Evolutionary conservation across 2,113 vertebrate species (phyloP).

Genomic region (Synchiropus splendidus): DNA sequence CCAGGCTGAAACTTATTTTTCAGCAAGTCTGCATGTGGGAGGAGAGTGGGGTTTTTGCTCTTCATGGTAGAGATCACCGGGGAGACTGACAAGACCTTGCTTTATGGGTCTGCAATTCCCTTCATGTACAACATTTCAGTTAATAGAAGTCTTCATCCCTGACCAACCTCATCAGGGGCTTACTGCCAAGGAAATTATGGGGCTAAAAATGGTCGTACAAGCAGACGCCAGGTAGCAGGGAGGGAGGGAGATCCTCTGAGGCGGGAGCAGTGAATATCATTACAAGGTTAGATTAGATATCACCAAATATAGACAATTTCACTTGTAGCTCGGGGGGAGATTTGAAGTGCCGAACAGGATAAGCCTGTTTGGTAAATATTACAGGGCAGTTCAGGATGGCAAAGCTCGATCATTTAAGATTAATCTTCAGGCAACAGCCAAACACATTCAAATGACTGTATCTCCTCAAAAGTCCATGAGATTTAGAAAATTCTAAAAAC

Average conservation of each 20-base stretch:
- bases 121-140: conserved; percentile 71
- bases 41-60: conserved; percentile 51
- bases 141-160: conserved; percentile 77
- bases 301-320: too few relatives aligned
- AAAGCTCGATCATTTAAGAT: too few relatives aligned
- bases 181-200: conserved; percentile 69
- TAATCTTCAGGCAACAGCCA: too few relatives aligned
- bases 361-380: too few relatives aligned
- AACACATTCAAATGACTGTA: too few relatives aligned
- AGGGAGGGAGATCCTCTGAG: conserved; percentile 24
- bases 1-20: conserved; percentile 40
- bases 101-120: conserved; percentile 70
- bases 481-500: too few relatives aligned
- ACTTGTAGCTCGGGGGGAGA: too few relatives aligned
- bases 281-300: conserved; percentile 61
- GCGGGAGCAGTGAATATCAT: conserved; percentile 53
- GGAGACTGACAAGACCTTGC: conserved; percentile 63
- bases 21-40: conserved; percentile 49
- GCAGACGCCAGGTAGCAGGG: conserved; percentile 29
- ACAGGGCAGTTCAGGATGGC: too few relatives aligned
- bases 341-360: too few relatives aligned
- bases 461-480: too few relatives aligned
- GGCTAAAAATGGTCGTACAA: conserved; percentile 63
- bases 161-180: conserved; percentile 74
- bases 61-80: conserved; percentile 68